phyloP scores from a whole-genome alignment of 2,113 vertebrate genomes.

The Plestiodon gilberti region DNA sequence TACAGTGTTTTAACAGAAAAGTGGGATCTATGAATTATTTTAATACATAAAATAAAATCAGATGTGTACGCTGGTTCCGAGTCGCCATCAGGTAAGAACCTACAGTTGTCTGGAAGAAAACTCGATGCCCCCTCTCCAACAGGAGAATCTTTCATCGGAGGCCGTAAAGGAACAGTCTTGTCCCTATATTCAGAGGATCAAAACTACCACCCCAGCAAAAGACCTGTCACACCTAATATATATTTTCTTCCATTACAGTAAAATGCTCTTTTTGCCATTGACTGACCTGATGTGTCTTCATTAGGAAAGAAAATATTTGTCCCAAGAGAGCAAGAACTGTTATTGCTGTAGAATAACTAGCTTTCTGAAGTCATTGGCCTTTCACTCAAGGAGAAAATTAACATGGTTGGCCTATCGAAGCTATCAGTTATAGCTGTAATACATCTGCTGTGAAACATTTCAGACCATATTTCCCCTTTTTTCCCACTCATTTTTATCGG shows the following conservation, averaged over 20 bases:
- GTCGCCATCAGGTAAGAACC: neutral
- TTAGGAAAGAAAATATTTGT: slow-evolving; percentile 21
- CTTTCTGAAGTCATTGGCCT: slow-evolving; percentile 28
- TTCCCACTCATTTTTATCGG: slow-evolving; percentile 3
- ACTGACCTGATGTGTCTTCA: neutral
- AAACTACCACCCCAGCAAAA: neutral
- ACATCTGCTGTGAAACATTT: slow-evolving; percentile 26
- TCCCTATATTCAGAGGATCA: neutral
- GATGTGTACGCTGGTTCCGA: neutral
- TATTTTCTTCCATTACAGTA: slow-evolving; percentile 6
- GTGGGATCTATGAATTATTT: no score
- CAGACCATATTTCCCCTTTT: slow-evolving; percentile 2
- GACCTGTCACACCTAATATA: neutral
- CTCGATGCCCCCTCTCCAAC: neutral
- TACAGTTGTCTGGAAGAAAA: neutral
- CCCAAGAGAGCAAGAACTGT: slow-evolving; percentile 11
- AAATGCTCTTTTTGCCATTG: neutral
- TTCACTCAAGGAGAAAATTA: slow-evolving; percentile 31
- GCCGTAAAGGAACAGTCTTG: neutral
- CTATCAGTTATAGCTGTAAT: slow-evolving; percentile 16
- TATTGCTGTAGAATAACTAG: slow-evolving; percentile 27
- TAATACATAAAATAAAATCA: neutral
- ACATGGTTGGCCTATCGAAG: slow-evolving; percentile 20
- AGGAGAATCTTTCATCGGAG: neutral
- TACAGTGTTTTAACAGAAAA: no score